Base-by-base conservation (phyloP, 1,140 invertebrate genomes). In the Gryon sp. region DNA sequence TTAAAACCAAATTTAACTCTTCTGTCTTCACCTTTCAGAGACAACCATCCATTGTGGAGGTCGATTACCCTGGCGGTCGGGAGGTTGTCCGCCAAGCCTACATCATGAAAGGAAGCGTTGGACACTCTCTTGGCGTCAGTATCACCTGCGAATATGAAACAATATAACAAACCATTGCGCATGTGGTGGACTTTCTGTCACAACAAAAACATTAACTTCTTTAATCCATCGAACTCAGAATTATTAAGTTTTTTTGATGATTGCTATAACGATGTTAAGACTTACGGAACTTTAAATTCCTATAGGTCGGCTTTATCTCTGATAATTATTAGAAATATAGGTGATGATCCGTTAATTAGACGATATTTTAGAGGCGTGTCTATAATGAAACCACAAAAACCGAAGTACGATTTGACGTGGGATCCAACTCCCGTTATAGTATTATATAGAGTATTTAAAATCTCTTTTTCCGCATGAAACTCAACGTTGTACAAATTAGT, bases 41-140 rank as follows among this genome's bases (percentile, higher is more conserved):
- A 57, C 26, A 46, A 28, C 36, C 32, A 84, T 80, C 60, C 38
- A n/a, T n/a, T n/a, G n/a, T n/a, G n/a, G n/a, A n/a, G n/a, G n/a
- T n/a, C n/a, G n/a, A n/a, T n/a, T n/a, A n/a, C n/a, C n/a, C n/a
- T n/a, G n/a, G n/a, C n/a, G n/a, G n/a, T n/a, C n/a, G n/a, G n/a
- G n/a, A n/a, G 11, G 14, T 46, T 77, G 65, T 70, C 57, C 41
- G 72, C n/a, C 15, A 34, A 14, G 9, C 22, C 50, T 57, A 12
- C 70, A 34, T 16, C 20, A 30, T 7, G 9, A 19, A 9, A 55
- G 26, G 22, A 32, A 32, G 4, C 28, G 2, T 2, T 32, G 2
- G 28, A 32, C 28, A 6, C n/a, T 9, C 4, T 32, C 2, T 9
- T 11, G n/a, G 28, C 28, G 2, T 32, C 28, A 2, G n/a, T 32